Conservation (phyloP, 2,888 invertebrate species). For the Brachylomia viminalis region DNA sequence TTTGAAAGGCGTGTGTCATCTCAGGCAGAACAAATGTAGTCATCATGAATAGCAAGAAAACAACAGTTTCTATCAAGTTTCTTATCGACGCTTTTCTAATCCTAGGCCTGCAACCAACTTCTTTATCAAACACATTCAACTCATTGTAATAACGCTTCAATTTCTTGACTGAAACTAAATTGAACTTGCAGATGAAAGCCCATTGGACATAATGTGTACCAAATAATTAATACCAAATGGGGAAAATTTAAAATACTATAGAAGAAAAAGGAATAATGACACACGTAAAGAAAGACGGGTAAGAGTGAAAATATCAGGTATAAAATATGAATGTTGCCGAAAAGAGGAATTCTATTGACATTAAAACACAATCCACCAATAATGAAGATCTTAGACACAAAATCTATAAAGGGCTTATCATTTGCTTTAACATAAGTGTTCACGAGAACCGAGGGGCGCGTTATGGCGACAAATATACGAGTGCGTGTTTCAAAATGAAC, state of each 20-base stretch:
- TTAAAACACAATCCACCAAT: slow-evolving; percentile 25
- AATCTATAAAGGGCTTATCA: slow-evolving; percentile 69
- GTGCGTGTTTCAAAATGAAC: slow-evolving; percentile 28
- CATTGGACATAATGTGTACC: slow-evolving; percentile 52
- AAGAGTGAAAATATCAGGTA: slow-evolving; percentile 28
- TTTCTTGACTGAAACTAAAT: slow-evolving; percentile 68
- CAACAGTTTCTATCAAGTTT: slow-evolving; percentile 57
- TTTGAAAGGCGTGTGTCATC: neutral
- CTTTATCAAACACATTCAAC: slow-evolving; percentile 74
- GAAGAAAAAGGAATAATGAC: slow-evolving; percentile 4
- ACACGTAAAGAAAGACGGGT: slow-evolving; percentile 6
- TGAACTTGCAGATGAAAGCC: slow-evolving; percentile 62
- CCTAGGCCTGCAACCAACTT: slow-evolving; percentile 73
- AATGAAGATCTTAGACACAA: slow-evolving; percentile 74
- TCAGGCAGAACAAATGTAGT: neutral
- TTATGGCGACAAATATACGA: slow-evolving; percentile 62
- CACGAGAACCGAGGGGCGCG: slow-evolving; percentile 71
- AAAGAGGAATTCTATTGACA: slow-evolving; percentile 66
- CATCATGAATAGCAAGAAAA: slow-evolving; percentile 9
- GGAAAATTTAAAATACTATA: slow-evolving; percentile 12
- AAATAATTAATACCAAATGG: neutral
- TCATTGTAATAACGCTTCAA: slow-evolving; percentile 72
- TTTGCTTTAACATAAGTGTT: slow-evolving; percentile 73
- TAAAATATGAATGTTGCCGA: slow-evolving; percentile 58
- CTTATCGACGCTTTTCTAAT: slow-evolving; percentile 64